Evolutionary conservation across 1,140 invertebrate genomes (phyloP).

Genomic region (Drosophila simulans): DNA sequence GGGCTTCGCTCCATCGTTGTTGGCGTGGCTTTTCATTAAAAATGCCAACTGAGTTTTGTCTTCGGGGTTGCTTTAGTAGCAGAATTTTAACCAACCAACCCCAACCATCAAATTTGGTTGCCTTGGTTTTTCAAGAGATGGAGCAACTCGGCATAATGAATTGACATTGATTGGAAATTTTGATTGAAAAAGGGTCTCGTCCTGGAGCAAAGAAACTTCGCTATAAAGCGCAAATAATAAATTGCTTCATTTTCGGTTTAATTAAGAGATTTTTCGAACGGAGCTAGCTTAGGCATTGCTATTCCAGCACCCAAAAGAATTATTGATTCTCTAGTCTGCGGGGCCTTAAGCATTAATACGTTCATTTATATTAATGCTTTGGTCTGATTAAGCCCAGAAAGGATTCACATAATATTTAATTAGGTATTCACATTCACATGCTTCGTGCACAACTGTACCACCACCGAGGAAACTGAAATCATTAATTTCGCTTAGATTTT

Average conservation of each 20-base stretch:
- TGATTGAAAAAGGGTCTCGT: constrained; percentile 72
- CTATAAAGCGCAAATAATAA: constrained; percentile 55
- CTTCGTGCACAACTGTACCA: constrained; percentile 65
- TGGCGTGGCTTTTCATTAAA: constrained; percentile 78
- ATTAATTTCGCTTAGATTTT: constrained; percentile 81
- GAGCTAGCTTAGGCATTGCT: background rate
- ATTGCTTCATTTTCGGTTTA: constrained; percentile 80
- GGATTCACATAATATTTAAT: constrained; percentile 31
- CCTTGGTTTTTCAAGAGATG: constrained; percentile 50
- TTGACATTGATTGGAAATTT: constrained; percentile 85
- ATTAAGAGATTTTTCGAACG: constrained; percentile 63
- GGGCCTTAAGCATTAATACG: constrained; percentile 42
- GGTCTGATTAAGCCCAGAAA: constrained; percentile 31
- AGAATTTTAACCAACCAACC: constrained; percentile 6
- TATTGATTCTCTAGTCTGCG: constrained; percentile 2
- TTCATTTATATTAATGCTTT: constrained; percentile 42
- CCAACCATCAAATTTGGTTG: constrained; percentile 33
- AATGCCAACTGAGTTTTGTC: constrained; percentile 67
- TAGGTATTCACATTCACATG: background rate
- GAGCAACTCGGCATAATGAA: constrained; percentile 70
- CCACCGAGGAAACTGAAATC: constrained; percentile 50
- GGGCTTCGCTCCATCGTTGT: constrained; percentile 28
- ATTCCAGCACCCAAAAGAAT: constrained; percentile 1
- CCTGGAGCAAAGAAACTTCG: constrained; percentile 5
- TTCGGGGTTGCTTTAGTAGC: constrained; percentile 57